Base-by-base conservation (phyloP, 23 tunicate species). In the Halocynthia aurantium region DNA sequence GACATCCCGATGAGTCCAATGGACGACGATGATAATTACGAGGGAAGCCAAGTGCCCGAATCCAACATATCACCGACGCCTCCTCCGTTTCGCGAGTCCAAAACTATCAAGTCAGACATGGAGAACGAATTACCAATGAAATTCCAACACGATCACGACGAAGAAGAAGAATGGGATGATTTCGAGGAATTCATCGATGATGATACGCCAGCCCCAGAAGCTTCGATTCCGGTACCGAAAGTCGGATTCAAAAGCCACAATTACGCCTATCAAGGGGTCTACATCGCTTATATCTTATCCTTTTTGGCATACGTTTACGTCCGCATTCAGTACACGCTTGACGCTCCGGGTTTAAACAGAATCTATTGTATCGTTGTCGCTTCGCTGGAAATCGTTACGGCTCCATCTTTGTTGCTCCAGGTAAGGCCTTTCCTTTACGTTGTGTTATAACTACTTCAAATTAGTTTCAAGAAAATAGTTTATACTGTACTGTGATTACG, bases 141-240 rank as follows among this genome's bases (percentile, higher is more conserved):
- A 12, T 55, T 56, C 49, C 80, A 74, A 21, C 22, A 51, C 52
- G 77, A 57, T 8, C 55, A 51, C 7, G 94, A 87, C 64, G 93
- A 81, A 13, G 94, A 87, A 67, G 93, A 94, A 7, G 86, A 94
- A 56, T 88, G 89, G 89, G 86, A 81, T 65, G 93, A 94, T 73
- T 88, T 83, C 80, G 89, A 87, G 65, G 94, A 94, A 87, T 87
- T 87, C 55, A 86, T 93, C 51, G 93, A 86, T 68, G 98, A 93
- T 68, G 98, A 93, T 75, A 93, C 98, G 6, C 98, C 98, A 6
- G 98, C 98, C 10, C 98, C 98, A 0, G 98, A 93, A 76, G 86
- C 98, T 49, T 77, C 98, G 20, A 93, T 80, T 66, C 98, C 93
- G 4, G 98, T 93, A 15, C 98, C 98, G 6, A 67, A 74, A 64